Conservation (phyloP, 2,797 vertebrate species). For the Clarias pachynema region DNA sequence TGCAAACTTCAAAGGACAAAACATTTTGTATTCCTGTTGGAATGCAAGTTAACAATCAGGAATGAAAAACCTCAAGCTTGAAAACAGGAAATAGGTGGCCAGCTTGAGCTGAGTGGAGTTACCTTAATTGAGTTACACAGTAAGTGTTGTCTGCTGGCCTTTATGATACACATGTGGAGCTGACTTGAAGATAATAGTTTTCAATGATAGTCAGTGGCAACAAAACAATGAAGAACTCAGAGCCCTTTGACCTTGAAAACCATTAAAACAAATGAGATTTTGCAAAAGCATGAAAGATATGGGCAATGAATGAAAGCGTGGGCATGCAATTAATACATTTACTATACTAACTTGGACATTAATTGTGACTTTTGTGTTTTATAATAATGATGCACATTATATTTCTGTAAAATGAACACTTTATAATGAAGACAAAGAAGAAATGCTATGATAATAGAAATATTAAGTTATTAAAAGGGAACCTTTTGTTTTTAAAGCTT, state of each 20-base stretch:
- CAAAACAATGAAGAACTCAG: constrained; percentile 6
- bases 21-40: constrained; percentile 56
- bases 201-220: constrained; percentile 24
- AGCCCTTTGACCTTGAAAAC: background rate
- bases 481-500: background rate
- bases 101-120: constrained; percentile 47
- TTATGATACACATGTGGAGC: constrained; percentile 1
- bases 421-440: background rate
- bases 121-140: constrained; percentile 33
- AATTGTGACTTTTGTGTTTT: background rate
- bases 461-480: too few species aligned
- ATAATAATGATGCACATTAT: background rate
- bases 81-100: constrained; percentile 41
- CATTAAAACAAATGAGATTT: background rate
- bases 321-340: background rate
- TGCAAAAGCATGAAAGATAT: background rate
- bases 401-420: background rate
- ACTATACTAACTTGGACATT: background rate
- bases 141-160: constrained; percentile 32
- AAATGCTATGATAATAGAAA: too few species aligned
- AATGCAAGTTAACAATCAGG: constrained; percentile 53
- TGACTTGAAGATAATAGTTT: constrained; percentile 42
- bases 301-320: background rate
- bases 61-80: constrained; percentile 53
- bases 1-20: constrained; percentile 66